Conservation (phyloP, 2,888 invertebrate genomes). For the Synergus gifuensis region DNA sequence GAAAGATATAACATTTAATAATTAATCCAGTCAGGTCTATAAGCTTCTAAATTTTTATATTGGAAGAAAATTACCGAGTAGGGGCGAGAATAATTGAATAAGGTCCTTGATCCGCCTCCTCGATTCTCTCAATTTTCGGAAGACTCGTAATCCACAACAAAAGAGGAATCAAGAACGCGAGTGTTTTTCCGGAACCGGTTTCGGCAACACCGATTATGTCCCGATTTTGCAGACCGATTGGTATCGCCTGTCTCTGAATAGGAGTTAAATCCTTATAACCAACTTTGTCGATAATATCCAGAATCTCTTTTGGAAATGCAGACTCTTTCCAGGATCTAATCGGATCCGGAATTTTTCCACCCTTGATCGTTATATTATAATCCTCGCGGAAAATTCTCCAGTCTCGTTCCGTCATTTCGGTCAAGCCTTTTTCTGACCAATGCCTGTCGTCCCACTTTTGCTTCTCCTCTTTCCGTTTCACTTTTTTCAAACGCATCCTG, state of each 20-base stretch:
- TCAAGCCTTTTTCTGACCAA: slow-evolving; percentile 96
- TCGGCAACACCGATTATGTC: slow-evolving; percentile 99
- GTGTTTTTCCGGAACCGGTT: slow-evolving; percentile 99
- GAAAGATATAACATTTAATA: slow-evolving; percentile 35
- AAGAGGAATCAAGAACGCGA: slow-evolving; percentile 98
- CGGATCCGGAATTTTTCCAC: slow-evolving; percentile 97
- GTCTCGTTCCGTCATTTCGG: slow-evolving; percentile 99
- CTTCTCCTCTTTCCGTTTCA: slow-evolving; percentile 97
- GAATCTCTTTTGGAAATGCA: slow-evolving; percentile 91
- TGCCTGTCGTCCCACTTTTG: slow-evolving; percentile 99
- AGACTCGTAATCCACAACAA: slow-evolving; percentile 98
- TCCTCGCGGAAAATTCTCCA: slow-evolving; percentile 99
- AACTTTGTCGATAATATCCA: slow-evolving; percentile 95
- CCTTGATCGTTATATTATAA: slow-evolving; percentile 98
- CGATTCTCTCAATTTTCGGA: slow-evolving; percentile 95
- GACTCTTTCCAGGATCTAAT: slow-evolving; percentile 97
- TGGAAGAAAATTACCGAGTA: slow-evolving; percentile 81
- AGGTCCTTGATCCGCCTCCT: slow-evolving; percentile 96
- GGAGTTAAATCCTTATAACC: slow-evolving; percentile 99
- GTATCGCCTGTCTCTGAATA: slow-evolving; percentile 99
- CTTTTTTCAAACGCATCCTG: slow-evolving; percentile 90
- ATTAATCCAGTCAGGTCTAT: slow-evolving; percentile 4
- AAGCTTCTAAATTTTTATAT: background rate
- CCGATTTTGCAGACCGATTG: slow-evolving; percentile 95
- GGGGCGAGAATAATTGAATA: slow-evolving; percentile 99